Evolutionary conservation across 2,113 vertebrate genomes (phyloP), one percentile per base, ranked within the genome.

Genomic region (Parus major): DNA sequence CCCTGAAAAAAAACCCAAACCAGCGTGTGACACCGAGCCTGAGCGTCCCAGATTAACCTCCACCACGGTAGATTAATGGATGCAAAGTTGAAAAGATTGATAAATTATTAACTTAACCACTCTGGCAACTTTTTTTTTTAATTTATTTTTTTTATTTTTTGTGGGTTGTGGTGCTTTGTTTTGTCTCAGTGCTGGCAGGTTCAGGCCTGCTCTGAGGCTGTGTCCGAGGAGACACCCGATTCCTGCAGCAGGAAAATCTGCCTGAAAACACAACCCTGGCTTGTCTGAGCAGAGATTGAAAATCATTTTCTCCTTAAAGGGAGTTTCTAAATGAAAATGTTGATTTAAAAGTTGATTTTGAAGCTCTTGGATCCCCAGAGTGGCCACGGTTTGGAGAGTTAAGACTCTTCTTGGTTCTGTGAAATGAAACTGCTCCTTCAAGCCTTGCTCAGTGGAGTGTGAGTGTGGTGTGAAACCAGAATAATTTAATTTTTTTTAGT

Each of bases 101-200:
- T 95, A 22, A 95, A 92, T 91, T n/a, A 93, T 96, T 96, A 95
- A 93, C 92, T 29, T 36, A 15, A 66, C 65, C 47, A n/a, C 82
- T 42, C n/a, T 85, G 72, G 19, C 39, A 18, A 23, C 49, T 49
- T 18, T n/a, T 42, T 42, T 18, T 59, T 52, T 35, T 25, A 42
- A 16, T 6, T 44, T 65, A 42, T 64, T 42, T 21, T 21, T 53
- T 35, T 49, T 24, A 41, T 12, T 84, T 56, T 76, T 14, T 55
- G n/a, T 36, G 64, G 39, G 82, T n/a, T 52, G 23, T 2, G 23
- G 33, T 15, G 57, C 70, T 71, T 76, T 52, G 46, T 57, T 86
- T 50, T 42, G 42, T 33, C 24, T 29, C 6, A 2, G 16, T 0
- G 19, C 70, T 33, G 61, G 63, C 85, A 41, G 66, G 71, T 46